Evolutionary conservation across 1,140 invertebrate species (phyloP).

Genomic region (Drosophila nigromelanica): DNA sequence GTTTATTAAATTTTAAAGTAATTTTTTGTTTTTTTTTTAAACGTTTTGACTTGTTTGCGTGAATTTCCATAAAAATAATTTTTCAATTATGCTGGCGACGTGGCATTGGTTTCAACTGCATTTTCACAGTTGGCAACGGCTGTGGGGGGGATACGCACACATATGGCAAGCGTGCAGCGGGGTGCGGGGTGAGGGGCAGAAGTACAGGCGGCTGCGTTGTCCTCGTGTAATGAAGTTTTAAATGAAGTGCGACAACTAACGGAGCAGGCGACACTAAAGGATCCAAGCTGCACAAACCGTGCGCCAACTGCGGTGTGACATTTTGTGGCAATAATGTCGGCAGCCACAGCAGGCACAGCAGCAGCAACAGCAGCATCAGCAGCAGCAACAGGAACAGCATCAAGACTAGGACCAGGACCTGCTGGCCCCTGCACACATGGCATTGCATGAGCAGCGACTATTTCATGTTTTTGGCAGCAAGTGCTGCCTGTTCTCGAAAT

Average conservation of each 20-base stretch:
- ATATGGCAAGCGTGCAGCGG: too few relatives aligned
- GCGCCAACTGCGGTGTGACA: too few relatives aligned
- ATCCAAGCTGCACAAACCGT: too few relatives aligned
- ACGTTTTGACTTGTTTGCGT: conserved; percentile 23
- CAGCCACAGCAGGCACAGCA: conserved; percentile 18
- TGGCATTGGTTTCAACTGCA: conserved; percentile 52
- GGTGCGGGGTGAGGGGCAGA: too few relatives aligned
- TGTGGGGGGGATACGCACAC: too few relatives aligned
- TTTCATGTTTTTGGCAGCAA: conserved; percentile 73
- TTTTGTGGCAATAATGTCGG: too few relatives aligned
- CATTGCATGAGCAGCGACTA: conserved; percentile 44
- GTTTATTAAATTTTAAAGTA: conserved; percentile 79
- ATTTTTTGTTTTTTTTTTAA: conserved; percentile 6
- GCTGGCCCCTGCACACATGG: conserved; percentile 36
- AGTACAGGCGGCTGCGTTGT: too few relatives aligned
- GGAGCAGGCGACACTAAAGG: too few relatives aligned
- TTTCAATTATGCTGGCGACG: conserved; percentile 69
- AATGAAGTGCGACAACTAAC: too few relatives aligned
- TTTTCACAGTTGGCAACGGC: conserved; percentile 11
- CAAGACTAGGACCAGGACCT: background rate
- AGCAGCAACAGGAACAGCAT: conserved; percentile 4
- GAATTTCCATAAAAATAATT: conserved; percentile 77
- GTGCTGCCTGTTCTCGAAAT: conserved; percentile 29
- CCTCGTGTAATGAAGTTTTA: too few relatives aligned
- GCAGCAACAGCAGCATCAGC: conserved; percentile 7